A percentile compares a stretch with the other conserved stretches of the same genome.
Evolutionary conservation across 2,797 vertebrate species (phyloP).

Genomic region (Phylloscopus collybita): DNA sequence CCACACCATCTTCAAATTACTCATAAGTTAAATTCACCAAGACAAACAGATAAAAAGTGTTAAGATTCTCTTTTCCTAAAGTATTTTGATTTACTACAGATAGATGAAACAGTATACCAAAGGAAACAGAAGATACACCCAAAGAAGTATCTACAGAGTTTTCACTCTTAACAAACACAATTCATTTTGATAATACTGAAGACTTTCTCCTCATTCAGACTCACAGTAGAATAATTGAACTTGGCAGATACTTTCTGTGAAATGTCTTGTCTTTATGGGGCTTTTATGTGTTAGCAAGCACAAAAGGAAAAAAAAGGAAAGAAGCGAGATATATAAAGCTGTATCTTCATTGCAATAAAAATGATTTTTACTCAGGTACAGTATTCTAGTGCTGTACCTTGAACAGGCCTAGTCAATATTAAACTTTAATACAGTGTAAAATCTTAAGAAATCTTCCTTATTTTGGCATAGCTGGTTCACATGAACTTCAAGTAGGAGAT

Average conservation of each 20-base stretch:
- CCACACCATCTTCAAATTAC: not conserved
- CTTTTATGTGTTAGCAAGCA: conserved; percentile 31
- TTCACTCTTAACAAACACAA: not conserved
- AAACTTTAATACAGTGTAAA: not conserved
- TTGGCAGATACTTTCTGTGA: not conserved
- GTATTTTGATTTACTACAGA: not conserved
- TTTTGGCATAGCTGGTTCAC: not conserved
- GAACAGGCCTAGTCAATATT: not conserved
- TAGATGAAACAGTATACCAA: not conserved
- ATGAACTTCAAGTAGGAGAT: not conserved
- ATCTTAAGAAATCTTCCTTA: not conserved
- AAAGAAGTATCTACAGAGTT: not conserved
- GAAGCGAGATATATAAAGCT: not conserved
- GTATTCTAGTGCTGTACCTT: not conserved
- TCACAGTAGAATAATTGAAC: not conserved
- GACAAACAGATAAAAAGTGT: not conserved
- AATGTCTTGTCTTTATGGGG: not conserved
- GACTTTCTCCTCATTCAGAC: not conserved
- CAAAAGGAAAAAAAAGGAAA: conserved; percentile 12
- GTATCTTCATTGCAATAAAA: conserved; percentile 9
- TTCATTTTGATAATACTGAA: not conserved
- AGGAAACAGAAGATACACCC: not conserved
- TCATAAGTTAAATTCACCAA: not conserved
- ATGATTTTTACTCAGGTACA: not conserved
- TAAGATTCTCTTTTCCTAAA: not conserved